These are phyloP conservation scores for Ophiodon elongatus DNA, from an alignment of 2,113 vertebrate genomes.

Conservation along the genomic window DNA sequence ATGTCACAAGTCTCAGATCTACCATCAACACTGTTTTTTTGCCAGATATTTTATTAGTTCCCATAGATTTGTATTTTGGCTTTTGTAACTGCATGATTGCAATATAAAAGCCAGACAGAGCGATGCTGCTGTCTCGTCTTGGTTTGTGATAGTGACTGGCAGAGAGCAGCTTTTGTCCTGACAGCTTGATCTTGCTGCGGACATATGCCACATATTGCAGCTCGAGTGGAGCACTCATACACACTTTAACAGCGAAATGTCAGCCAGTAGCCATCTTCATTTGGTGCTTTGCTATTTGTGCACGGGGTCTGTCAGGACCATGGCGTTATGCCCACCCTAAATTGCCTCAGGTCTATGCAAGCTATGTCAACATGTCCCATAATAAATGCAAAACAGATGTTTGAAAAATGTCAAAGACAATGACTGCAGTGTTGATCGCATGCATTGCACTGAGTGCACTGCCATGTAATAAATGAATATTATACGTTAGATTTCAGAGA, in stretches of 20 bases:
- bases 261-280: conserved; percentile 70
- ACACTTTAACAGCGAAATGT: conserved; percentile 73
- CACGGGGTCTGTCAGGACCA: conserved; percentile 51
- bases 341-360: conserved; percentile 41
- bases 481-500: conserved; percentile 8
- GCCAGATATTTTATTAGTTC: background rate
- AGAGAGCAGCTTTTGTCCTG: conserved; percentile 57
- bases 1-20: background rate
- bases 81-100: background rate
- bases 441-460: background rate
- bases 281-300: conserved; percentile 71
- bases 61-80: background rate
- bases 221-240: conserved; percentile 64
- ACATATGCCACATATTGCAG: conserved; percentile 69
- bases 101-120: conserved; percentile 6
- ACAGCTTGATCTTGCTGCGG: conserved; percentile 64
- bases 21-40: too few relatives aligned
- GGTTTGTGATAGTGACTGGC: conserved; percentile 47
- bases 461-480: background rate
- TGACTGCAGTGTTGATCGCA: background rate
- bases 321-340: conserved; percentile 45
- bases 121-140: conserved; percentile 32
- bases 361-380: conserved; percentile 18
- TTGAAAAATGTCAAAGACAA: conserved; percentile 2
- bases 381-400: conserved; percentile 33